phyloP scores from a whole-genome alignment of 2,888 invertebrate species.

The Dynastes maya region DNA sequence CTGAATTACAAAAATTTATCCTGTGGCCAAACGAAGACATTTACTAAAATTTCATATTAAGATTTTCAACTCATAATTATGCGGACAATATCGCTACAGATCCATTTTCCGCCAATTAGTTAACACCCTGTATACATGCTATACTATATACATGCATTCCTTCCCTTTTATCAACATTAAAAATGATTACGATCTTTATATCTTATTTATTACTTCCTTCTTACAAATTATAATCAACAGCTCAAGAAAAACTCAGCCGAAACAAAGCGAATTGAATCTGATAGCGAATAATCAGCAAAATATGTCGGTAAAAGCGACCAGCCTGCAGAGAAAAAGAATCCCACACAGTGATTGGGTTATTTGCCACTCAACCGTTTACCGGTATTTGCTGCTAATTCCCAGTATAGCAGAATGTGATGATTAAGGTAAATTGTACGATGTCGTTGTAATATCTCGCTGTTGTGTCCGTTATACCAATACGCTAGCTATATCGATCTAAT shows the following conservation, averaged over 20 bases:
- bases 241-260: background rate
- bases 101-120: too few species aligned
- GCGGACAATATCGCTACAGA: too few species aligned
- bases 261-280: background rate
- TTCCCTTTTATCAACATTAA: too few species aligned
- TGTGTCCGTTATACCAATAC: background rate
- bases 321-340: background rate
- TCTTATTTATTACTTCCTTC: too few species aligned
- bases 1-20: too few species aligned
- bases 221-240: too few species aligned
- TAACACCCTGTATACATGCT: too few species aligned
- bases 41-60: too few species aligned
- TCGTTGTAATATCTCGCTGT: background rate
- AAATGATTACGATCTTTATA: too few species aligned
- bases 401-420: conserved; percentile 8
- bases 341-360: background rate
- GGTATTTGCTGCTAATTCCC: background rate
- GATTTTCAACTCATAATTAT: too few species aligned
- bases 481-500: conserved; percentile 1
- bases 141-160: too few species aligned
- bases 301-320: background rate
- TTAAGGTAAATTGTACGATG: conserved; percentile 23
- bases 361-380: conserved; percentile 8
- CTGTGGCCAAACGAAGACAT: too few species aligned
- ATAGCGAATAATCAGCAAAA: background rate